These are phyloP conservation scores for Phoeniculus purpureus DNA, from an alignment of 2,797 vertebrate species.

Conservation along the genomic window DNA sequence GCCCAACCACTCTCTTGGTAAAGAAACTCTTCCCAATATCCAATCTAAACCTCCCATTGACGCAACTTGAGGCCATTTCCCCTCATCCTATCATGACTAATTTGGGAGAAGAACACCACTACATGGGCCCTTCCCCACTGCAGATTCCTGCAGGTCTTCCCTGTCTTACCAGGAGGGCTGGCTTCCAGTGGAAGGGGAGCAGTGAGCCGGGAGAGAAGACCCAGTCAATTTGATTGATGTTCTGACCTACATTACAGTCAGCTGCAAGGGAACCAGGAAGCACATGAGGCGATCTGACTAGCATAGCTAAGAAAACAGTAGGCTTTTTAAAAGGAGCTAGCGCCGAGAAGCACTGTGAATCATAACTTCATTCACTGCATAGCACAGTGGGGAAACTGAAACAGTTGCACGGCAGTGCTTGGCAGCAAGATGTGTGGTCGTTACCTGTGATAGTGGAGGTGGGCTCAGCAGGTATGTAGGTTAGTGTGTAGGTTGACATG, in stretches of 20 bases:
- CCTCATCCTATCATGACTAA: too few species aligned
- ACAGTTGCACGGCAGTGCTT: background rate
- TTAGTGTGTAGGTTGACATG: background rate
- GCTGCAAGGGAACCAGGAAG: background rate
- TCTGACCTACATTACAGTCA: background rate
- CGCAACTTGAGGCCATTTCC: too few species aligned
- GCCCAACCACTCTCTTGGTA: too few species aligned
- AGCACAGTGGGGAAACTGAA: background rate
- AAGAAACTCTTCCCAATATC: too few species aligned
- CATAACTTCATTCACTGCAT: background rate
- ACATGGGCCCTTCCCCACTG: background rate
- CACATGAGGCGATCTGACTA: background rate
- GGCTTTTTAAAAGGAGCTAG: background rate
- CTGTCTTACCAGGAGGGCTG: fast-evolving
- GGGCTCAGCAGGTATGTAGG: background rate
- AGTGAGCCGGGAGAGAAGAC: background rate
- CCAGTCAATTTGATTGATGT: background rate
- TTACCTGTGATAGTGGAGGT: background rate
- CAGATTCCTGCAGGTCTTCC: background rate
- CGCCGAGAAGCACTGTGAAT: background rate
- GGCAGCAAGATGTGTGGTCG: background rate
- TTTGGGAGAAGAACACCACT: background rate
- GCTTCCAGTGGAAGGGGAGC: background rate
- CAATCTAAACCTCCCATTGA: too few species aligned
- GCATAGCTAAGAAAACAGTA: background rate